phyloP scores from a whole-genome alignment of 2,113 vertebrate species.

The Gallinago media region DNA sequence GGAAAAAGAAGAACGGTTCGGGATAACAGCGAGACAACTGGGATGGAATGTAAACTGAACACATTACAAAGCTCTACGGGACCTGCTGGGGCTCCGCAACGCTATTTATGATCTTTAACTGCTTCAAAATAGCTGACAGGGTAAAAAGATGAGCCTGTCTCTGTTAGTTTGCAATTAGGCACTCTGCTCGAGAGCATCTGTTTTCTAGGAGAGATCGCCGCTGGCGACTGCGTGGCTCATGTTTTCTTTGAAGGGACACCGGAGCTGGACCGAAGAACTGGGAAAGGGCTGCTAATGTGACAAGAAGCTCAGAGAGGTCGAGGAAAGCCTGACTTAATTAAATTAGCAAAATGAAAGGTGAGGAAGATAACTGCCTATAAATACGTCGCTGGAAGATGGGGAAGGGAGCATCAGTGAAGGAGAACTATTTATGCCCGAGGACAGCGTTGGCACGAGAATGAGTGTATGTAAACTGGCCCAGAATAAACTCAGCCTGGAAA shows the following conservation, averaged over 20 bases:
- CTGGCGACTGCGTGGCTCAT: rapidly evolving
- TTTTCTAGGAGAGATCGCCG: neutral
- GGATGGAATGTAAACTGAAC: neutral
- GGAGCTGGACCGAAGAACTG: neutral
- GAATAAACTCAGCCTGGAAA: constrained; percentile 44
- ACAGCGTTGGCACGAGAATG: constrained; percentile 7
- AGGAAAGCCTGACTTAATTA: constrained; percentile 55
- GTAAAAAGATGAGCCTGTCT: neutral
- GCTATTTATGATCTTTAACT: neutral
- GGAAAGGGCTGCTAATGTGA: neutral
- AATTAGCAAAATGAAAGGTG: constrained; percentile 26
- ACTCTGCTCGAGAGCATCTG: neutral
- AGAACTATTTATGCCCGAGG: constrained; percentile 49
- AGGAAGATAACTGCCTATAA: constrained; percentile 44
- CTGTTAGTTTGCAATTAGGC: neutral
- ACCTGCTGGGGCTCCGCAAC: neutral
- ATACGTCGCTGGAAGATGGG: neutral
- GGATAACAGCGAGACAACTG: neutral
- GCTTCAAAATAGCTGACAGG: neutral
- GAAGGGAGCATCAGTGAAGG: neutral
- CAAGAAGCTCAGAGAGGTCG: neutral
- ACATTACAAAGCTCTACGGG: neutral
- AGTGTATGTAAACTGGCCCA: neutral
- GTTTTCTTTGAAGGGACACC: neutral
- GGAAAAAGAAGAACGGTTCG: neutral